phyloP scores from a whole-genome alignment of 2,113 vertebrate species.

The Pipa parva region DNA sequence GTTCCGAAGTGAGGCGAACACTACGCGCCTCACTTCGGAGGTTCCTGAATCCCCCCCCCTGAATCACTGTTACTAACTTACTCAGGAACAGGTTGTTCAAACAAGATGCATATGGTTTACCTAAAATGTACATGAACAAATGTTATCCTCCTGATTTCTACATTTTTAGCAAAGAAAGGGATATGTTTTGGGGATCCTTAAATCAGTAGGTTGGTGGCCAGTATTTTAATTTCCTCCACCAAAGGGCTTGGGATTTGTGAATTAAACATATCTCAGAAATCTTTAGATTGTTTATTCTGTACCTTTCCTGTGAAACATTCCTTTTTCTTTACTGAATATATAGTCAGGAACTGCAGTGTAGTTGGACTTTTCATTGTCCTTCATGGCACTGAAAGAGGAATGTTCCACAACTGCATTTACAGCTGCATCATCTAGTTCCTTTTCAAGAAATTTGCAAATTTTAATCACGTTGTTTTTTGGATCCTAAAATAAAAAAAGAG shows the following conservation, averaged over 20 bases:
- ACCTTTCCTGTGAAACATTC: slow-evolving; percentile 61
- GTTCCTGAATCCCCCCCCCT: too few species aligned
- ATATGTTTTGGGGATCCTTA: neutral
- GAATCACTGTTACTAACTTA: too few species aligned
- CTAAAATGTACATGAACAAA: too few species aligned
- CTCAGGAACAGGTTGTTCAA: too few species aligned
- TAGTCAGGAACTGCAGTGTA: slow-evolving; percentile 52
- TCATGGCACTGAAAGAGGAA: slow-evolving; percentile 59
- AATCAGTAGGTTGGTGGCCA: neutral
- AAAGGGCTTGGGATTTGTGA: too few species aligned
- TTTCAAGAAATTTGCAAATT: slow-evolving; percentile 56
- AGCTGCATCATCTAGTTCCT: slow-evolving; percentile 47
- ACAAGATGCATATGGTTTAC: too few species aligned
- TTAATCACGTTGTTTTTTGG: slow-evolving; percentile 47
- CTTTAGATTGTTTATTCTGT: neutral
- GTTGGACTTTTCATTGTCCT: slow-evolving; percentile 56
- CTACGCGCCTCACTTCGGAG: too few species aligned
- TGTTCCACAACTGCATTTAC: slow-evolving; percentile 51
- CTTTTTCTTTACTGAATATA: slow-evolving; percentile 21
- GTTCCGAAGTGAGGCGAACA: too few species aligned
- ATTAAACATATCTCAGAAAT: neutral
- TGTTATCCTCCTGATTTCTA: too few species aligned
- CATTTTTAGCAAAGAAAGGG: neutral
- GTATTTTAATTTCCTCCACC: too few species aligned
- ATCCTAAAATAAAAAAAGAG: slow-evolving; percentile 46